Percentiles rank a stretch among this genome's conserved stretches.
Evolutionary conservation across 1,140 invertebrate genomes (phyloP).

Genomic region (Pachyrhynchus sulphureomaculatus): DNA sequence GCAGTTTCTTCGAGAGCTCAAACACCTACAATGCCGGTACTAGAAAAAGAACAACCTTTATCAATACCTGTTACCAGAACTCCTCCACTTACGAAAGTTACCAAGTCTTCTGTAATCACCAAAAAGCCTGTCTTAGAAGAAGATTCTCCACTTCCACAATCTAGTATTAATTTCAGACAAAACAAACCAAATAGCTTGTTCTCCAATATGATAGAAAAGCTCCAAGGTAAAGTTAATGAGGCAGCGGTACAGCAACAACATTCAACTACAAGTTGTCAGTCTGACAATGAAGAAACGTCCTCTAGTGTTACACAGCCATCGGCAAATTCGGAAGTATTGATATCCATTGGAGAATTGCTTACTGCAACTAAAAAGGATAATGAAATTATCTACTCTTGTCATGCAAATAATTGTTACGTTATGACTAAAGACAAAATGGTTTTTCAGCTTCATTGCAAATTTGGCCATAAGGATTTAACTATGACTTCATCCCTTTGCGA

Average conservation of each 20-base stretch:
- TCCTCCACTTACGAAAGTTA: neutral
- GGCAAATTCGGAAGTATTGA: neutral
- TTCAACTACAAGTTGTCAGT: neutral
- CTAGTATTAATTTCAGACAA: slow-evolving; percentile 16
- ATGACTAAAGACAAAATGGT: slow-evolving; percentile 30
- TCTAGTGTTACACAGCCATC: neutral
- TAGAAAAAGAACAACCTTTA: slow-evolving; percentile 7
- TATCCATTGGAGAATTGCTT: slow-evolving; percentile 30
- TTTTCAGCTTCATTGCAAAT: slow-evolving; percentile 41
- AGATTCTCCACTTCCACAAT: neutral
- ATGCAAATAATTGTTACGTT: slow-evolving; percentile 39
- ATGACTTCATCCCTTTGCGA: slow-evolving; percentile 18
- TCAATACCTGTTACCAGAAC: neutral
- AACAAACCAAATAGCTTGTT: slow-evolving; percentile 21
- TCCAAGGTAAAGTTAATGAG: slow-evolving; percentile 35
- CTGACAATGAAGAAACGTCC: neutral
- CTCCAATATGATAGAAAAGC: slow-evolving; percentile 37
- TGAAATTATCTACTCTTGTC: slow-evolving; percentile 37
- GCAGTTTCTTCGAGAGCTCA: neutral
- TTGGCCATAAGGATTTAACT: slow-evolving; percentile 24
- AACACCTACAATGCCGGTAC: slow-evolving; percentile 8
- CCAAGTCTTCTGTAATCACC: neutral
- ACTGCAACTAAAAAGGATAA: slow-evolving; percentile 31
- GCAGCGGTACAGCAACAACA: neutral
- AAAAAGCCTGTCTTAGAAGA: slow-evolving; percentile 29